Conservation (phyloP, 2,888 invertebrate genomes). For the Cyclophora punctaria region DNA sequence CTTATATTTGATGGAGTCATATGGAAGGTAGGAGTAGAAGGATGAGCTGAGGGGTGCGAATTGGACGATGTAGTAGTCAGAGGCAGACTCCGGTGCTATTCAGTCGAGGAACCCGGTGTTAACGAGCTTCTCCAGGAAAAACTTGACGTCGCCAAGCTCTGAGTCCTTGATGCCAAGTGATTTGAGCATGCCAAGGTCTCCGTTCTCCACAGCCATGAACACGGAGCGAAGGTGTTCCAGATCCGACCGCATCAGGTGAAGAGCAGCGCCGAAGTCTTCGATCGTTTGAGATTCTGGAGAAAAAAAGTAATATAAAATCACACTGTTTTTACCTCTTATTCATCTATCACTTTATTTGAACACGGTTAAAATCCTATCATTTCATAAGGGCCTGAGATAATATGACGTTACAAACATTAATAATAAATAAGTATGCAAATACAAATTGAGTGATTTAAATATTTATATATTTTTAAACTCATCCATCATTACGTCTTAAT, state of each 20-base stretch:
- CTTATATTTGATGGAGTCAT: constrained; percentile 69
- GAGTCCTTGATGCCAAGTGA: constrained; percentile 96
- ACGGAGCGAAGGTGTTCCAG: constrained; percentile 94
- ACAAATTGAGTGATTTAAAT: background rate
- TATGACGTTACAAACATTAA: no score
- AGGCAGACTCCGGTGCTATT: constrained; percentile 83
- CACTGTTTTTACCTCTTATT: no score
- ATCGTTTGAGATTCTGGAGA: constrained; percentile 92
- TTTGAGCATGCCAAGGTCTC: constrained; percentile 94
- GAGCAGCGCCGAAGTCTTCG: constrained; percentile 93
- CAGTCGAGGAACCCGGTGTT: constrained; percentile 97
- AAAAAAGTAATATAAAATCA: no score
- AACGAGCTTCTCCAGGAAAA: constrained; percentile 95
- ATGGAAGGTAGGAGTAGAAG: constrained; percentile 81
- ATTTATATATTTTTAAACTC: background rate
- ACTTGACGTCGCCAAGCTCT: constrained; percentile 95
- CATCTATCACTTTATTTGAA: no score
- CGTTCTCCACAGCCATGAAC: constrained; percentile 96
- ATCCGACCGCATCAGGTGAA: constrained; percentile 90
- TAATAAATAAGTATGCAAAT: no score
- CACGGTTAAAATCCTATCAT: no score
- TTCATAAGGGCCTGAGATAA: no score
- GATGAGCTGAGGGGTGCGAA: constrained; percentile 81
- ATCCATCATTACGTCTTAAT: background rate
- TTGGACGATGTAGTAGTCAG: constrained; percentile 80